Percentiles rank a stretch among this genome's conserved stretches.
Conservation (phyloP, 2,113 vertebrate species). For the Eulemur rufifrons region DNA sequence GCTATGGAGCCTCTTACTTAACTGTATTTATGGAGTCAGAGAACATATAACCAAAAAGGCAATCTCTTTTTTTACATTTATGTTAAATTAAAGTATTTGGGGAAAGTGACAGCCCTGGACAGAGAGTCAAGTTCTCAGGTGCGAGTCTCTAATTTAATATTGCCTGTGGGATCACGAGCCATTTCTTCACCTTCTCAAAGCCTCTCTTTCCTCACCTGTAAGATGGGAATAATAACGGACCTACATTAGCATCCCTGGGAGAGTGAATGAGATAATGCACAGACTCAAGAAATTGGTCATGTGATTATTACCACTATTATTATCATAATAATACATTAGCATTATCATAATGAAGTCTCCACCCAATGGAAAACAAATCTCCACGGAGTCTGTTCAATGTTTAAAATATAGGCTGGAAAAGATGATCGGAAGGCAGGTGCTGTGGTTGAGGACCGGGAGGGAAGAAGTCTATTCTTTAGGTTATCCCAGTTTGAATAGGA, state of each 20-base stretch:
- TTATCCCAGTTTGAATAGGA: background rate
- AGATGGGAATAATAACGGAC: background rate
- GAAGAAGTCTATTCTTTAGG: background rate
- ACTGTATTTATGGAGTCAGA: background rate
- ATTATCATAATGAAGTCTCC: background rate
- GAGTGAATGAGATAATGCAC: background rate
- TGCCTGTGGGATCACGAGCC: background rate
- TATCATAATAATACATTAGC: background rate
- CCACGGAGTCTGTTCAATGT: background rate
- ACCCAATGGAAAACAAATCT: background rate
- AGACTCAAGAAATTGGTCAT: background rate
- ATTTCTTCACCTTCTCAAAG: background rate
- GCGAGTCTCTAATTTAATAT: background rate
- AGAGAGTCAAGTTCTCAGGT: background rate
- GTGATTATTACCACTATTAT: background rate
- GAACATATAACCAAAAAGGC: background rate
- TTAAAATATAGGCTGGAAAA: background rate
- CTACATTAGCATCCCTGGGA: background rate
- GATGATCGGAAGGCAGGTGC: background rate
- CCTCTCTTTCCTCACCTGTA: background rate
- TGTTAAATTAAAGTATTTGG: background rate
- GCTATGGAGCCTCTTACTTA: background rate
- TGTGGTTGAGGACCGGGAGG: background rate
- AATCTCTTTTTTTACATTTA: background rate
- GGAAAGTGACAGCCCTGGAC: background rate